Evolutionary conservation across 92 coral and sea anemone species (phyloP), one percentile per base, ranked within the genome.

Genomic region (Siderastrea siderea): DNA sequence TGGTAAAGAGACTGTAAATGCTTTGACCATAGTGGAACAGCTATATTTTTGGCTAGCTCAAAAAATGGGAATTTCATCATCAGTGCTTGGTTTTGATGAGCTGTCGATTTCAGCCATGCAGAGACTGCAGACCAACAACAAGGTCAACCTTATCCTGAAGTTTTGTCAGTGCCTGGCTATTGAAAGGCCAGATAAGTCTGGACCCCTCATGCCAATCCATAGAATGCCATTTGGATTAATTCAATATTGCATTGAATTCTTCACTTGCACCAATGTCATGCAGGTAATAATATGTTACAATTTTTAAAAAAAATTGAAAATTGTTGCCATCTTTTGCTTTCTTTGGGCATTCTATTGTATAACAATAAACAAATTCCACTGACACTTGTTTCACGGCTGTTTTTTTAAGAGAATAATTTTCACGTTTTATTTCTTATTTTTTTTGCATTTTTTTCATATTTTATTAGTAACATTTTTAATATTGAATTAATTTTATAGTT

Each of bases 211-310:
- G 46, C 81, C 85, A 7, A 58, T 87, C 19, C 17, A 76, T 51
- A 43, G 92, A 57, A 87, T 93, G 96, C 94, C 96, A 54, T 93
- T 90, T 93, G 92, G 96, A 6, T 17, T 93, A 61, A 84, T 93
- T 9, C 91, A 93, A 57, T 90, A 90, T 53, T 86, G 82, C 47
- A 86, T 90, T 2, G 92, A 93, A 48, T 93, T 93, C 74, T 90
- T 87, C 78, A 82, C 84, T 11, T 93, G 93, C 58, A 93, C 95
- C 63, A 85, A 86, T 83, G 79, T 83, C 14, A 70, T 50, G 52
- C 91, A 93, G 91, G 92, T 89, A 8, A 70, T 11, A 26, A 26
- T 26, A 26, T 26, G 38, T 26, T 26, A 26, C 38, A 26, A 26
- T 26, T 26, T 26, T 26, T 26, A 26, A 26, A 26, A 26, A 26